phyloP scores from a whole-genome alignment of 2,888 invertebrate species.

The Mallateleia sp. region DNA sequence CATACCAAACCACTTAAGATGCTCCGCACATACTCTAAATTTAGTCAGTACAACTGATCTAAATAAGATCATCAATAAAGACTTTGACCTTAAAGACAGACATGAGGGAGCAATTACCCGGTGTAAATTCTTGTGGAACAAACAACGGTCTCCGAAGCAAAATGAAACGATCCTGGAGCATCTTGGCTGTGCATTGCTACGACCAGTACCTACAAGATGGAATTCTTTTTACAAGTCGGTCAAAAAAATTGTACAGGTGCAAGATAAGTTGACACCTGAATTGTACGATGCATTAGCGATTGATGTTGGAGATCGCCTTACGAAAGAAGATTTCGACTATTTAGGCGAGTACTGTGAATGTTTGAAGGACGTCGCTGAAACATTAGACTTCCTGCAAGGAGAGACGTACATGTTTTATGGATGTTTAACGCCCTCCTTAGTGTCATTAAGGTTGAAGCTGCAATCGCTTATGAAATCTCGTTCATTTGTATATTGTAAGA shows the following conservation, averaged over 20 bases:
- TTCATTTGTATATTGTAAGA: no score
- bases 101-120: no score
- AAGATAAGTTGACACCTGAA: background rate
- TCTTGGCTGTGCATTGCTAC: background rate
- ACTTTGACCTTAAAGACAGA: no score
- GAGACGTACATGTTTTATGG: background rate
- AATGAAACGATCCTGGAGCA: slow-evolving; percentile 1
- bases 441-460: no score
- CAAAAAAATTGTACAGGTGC: slow-evolving; percentile 1
- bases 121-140: slow-evolving; percentile 12
- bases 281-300: background rate
- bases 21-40: slow-evolving; percentile 2
- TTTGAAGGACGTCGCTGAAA: background rate
- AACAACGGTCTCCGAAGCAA: slow-evolving; percentile 21
- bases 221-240: slow-evolving; percentile 8
- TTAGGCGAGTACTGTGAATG: background rate
- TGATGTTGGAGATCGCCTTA: background rate
- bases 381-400: background rate
- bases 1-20: background rate
- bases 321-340: background rate
- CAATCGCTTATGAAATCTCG: no score
- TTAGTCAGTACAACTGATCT: slow-evolving; percentile 5
- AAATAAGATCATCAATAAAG: no score
- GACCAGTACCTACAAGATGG: slow-evolving; percentile 20
- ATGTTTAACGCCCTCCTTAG: no score